phyloP scores from a whole-genome alignment of 2,888 invertebrate genomes.

The Lutraria lutraria region DNA sequence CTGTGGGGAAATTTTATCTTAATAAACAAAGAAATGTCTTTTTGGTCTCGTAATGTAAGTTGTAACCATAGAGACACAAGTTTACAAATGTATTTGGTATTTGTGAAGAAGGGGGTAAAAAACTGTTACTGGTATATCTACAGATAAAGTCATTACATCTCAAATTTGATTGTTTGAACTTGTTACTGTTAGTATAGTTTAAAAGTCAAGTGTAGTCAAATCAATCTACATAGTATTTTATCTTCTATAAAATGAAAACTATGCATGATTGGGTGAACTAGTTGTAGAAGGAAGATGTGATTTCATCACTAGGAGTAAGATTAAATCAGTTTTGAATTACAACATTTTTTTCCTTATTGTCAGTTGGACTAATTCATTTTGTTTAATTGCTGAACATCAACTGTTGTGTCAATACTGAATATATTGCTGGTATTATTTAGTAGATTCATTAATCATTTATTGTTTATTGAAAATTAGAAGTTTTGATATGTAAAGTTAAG shows the following conservation, averaged over 20 bases:
- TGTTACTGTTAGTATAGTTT: too few relatives aligned
- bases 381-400: neutral
- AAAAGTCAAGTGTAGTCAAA: slow-evolving; percentile 4
- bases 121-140: neutral
- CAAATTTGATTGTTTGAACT: neutral
- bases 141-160: neutral
- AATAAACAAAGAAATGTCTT: too few relatives aligned
- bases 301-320: neutral
- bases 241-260: neutral
- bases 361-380: neutral
- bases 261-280: neutral
- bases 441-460: too few relatives aligned
- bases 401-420: too few relatives aligned
- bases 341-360: neutral
- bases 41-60: neutral
- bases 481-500: too few relatives aligned
- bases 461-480: too few relatives aligned
- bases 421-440: too few relatives aligned
- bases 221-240: neutral
- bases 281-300: neutral
- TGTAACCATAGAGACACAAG: neutral
- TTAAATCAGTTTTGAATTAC: neutral
- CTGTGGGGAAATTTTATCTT: too few relatives aligned
- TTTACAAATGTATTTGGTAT: neutral
- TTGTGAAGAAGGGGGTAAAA: neutral